Conservation (phyloP, 2,113 vertebrate species). For the Atractosteus spatula region DNA sequence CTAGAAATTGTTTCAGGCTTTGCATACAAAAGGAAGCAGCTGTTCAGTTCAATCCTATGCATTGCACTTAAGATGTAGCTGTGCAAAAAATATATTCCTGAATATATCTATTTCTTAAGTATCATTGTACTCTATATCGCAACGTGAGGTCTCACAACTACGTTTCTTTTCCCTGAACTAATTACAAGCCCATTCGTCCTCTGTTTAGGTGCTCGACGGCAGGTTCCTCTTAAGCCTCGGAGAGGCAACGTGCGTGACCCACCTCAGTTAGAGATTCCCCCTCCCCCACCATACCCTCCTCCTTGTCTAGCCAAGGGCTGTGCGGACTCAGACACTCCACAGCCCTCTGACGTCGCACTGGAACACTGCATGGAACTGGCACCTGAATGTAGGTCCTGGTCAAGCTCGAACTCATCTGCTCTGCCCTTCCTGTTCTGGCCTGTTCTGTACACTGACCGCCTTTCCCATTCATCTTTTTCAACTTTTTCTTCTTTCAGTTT, state of each 20-base stretch:
- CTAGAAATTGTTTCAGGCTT: too few relatives aligned
- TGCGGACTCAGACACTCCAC: conserved; percentile 48
- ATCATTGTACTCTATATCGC: not conserved
- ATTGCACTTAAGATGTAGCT: too few relatives aligned
- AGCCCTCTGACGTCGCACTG: conserved; percentile 53
- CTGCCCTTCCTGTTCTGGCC: not conserved
- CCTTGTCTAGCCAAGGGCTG: conserved; percentile 49
- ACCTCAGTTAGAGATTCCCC: conserved; percentile 69
- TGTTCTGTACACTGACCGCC: not conserved
- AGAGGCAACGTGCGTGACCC: conserved; percentile 59
- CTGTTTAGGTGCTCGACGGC: conserved; percentile 69
- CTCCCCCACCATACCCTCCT: conserved; percentile 73
- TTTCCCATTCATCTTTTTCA: not conserved
- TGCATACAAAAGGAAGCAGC: too few relatives aligned
- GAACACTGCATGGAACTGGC: conserved; percentile 54
- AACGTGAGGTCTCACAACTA: not conserved
- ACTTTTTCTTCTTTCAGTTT: not conserved
- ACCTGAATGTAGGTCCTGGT: conserved; percentile 69
- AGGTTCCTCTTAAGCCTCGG: conserved; percentile 74
- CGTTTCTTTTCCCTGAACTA: not conserved
- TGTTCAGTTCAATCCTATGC: too few relatives aligned
- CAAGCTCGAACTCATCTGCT: conserved; percentile 5
- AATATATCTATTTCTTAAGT: too few relatives aligned
- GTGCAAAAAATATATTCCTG: too few relatives aligned
- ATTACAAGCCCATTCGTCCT: conserved; percentile 32